These are phyloP conservation scores for Phaonia tiefii DNA, from an alignment of 2,888 invertebrate species.

Conservation along the genomic window DNA sequence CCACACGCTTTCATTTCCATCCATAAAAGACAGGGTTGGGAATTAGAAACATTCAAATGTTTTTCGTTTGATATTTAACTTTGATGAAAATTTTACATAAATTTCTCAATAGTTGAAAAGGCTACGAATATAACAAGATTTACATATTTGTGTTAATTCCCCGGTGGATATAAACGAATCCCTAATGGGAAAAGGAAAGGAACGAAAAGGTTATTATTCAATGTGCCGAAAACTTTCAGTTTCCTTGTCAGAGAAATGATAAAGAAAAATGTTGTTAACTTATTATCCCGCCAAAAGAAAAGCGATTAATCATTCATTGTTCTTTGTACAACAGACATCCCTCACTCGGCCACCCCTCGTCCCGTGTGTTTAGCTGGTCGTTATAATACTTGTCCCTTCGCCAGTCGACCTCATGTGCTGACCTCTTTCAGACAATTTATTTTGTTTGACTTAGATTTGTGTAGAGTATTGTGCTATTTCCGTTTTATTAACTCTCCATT, in stretches of 20 bases:
- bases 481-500: conserved; percentile 22
- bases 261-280: conserved; percentile 29
- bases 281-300: conserved; percentile 5
- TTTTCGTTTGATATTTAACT: no score
- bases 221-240: not conserved
- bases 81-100: conserved; percentile 16
- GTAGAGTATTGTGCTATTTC: not conserved
- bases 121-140: not conserved
- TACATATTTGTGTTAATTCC: not conserved
- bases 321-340: not conserved
- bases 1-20: not conserved
- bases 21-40: not conserved
- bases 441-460: conserved; percentile 9
- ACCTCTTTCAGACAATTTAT: conserved; percentile 17
- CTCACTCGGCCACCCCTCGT: no score
- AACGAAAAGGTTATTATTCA: no score
- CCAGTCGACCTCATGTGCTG: conserved; percentile 30
- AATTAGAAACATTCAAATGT: conserved; percentile 46
- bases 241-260: not conserved
- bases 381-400: no score
- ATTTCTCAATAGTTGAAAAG: not conserved
- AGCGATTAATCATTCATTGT: conserved; percentile 34
- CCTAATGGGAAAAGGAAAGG: not conserved
- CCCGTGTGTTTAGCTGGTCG: no score
- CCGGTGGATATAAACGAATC: not conserved